Percentiles rank a stretch among this genome's conserved stretches.
Conservation (phyloP, 2,888 invertebrate genomes). For the Rhagonycha lutea region DNA sequence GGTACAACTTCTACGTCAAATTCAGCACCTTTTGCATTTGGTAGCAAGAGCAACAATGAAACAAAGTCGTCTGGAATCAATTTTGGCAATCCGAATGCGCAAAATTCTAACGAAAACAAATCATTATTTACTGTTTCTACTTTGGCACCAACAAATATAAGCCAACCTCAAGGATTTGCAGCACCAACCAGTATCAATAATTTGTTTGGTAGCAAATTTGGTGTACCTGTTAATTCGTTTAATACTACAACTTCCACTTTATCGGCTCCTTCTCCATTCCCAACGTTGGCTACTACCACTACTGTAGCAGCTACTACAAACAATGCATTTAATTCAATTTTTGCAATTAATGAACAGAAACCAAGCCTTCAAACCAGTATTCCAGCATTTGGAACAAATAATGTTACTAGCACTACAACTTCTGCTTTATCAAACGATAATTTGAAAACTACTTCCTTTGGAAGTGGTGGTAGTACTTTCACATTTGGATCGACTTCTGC, state of each 20-base stretch:
- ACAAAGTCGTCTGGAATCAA: neutral
- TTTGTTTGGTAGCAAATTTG: neutral
- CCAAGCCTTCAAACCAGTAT: neutral
- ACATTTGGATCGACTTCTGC: neutral
- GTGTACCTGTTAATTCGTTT: neutral
- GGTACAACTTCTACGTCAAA: neutral
- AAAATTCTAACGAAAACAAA: neutral
- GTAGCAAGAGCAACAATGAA: neutral
- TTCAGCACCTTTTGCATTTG: neutral
- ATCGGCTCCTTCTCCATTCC: neutral
- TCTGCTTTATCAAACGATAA: neutral
- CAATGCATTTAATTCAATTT: neutral
- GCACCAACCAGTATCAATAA: neutral
- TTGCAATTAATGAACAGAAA: neutral
- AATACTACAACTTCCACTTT: neutral
- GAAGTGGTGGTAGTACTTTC: neutral
- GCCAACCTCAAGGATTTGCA: neutral
- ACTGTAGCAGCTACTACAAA: neutral
- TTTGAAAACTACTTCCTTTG: neutral
- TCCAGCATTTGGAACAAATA: neutral
- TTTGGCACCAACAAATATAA: neutral
- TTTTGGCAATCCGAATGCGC: neutral
- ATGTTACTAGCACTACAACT: neutral
- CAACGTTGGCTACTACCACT: neutral
- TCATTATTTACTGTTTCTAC: neutral